These are phyloP conservation scores for Avahi laniger DNA, from an alignment of 2,797 vertebrate genomes.

Conservation along the genomic window DNA sequence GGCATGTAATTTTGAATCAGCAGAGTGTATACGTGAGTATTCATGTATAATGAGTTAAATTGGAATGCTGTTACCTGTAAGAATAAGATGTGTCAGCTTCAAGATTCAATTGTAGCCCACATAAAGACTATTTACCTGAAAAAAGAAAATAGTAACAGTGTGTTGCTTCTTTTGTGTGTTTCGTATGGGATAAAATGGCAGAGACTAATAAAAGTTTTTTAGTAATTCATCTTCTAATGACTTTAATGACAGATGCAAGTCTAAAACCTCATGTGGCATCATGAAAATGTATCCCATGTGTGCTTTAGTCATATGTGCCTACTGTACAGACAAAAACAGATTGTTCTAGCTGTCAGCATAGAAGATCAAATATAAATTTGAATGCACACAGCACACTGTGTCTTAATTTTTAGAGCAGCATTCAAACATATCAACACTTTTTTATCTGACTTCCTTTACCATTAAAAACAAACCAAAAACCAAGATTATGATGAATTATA, in stretches of 20 bases:
- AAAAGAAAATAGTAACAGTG: conserved; percentile 65
- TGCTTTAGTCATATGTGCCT: conserved; percentile 69
- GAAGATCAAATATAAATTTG: conserved; percentile 61
- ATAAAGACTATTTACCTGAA: conserved; percentile 72
- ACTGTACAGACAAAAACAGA: conserved; percentile 72
- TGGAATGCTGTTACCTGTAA: conserved; percentile 52
- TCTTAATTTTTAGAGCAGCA: conserved; percentile 55
- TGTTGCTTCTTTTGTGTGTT: conserved; percentile 71
- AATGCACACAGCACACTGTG: conserved; percentile 57
- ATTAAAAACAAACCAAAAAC: neutral
- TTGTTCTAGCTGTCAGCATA: conserved; percentile 77
- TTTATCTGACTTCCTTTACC: conserved; percentile 66
- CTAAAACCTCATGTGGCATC: conserved; percentile 55
- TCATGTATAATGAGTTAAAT: conserved; percentile 59
- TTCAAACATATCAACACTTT: conserved; percentile 52
- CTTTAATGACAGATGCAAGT: conserved; percentile 71
- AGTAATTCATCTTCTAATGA: conserved; percentile 68
- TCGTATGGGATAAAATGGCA: conserved; percentile 59
- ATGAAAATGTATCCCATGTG: conserved; percentile 72
- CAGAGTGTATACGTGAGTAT: neutral
- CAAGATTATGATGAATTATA: neutral
- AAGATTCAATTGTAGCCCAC: conserved; percentile 65
- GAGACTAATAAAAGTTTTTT: conserved; percentile 67
- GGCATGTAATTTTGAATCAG: conserved; percentile 53
- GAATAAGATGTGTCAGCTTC: conserved; percentile 66